Evolutionary conservation across 2,797 vertebrate species (phyloP), one percentile per base, ranked within the genome.

Genomic region (Gobio occitaniae): DNA sequence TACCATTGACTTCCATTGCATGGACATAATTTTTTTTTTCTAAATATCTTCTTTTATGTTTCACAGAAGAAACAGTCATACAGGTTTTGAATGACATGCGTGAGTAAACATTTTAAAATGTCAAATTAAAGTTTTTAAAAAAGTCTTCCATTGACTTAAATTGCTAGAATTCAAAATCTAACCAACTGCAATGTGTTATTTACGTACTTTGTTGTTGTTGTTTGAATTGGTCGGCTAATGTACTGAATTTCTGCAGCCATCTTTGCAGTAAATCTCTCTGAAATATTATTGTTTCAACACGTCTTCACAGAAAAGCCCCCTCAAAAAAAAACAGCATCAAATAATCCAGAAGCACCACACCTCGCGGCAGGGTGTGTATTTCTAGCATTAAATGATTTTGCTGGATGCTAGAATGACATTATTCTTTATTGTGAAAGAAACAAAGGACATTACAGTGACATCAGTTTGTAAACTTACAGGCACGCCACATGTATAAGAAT

Each of bases 281-380:
- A 81, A 71, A 59, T 38, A 36, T 38, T 65, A 21, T 47, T 75
- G 47, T 63, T 83, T 74, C 59, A 83, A 52, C 71, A 83, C 65
- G 71, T 75, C 69, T 50, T 83, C 21, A 36, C 47, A 29, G 41
- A 56, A 5, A 44, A 0, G 2, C 32, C 32, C 32, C 32, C 32
- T 32, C 32, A 29, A 66, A 79, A 79, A 79, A 50, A 32, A 48
- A 79, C 2, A 47, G 38, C 19, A 78, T 84, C 74, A 70, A 84
- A 36, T 6, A 25, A 68, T 29, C 6, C 47, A 10, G 19, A 56
- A 56, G 36, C 21, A 16, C 74, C 47, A 41, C 59, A 76, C 44
- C 21, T 56, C n/a, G 66, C 47, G n/a, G 38, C 29, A 11, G 47
- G 38, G 7, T 50, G 56, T 54, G 59, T 36, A 9, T 78, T 61